These are phyloP conservation scores for Gymnobelideus leadbeateri DNA, from an alignment of 2,113 vertebrate genomes.

Conservation along the genomic window DNA sequence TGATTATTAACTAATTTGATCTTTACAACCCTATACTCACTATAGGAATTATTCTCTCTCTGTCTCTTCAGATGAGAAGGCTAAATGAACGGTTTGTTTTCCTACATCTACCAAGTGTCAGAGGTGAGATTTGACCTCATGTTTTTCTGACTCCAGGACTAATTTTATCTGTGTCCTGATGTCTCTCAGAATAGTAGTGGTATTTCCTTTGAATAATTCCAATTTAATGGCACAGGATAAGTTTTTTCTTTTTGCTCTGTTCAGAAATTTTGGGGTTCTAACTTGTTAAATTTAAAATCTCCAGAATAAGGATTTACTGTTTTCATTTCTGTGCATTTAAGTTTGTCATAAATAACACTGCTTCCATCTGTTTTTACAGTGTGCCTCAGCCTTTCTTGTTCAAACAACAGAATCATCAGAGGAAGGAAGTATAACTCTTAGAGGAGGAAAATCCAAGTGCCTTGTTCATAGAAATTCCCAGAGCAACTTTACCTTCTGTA, in stretches of 20 bases:
- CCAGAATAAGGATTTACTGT: fast-evolving
- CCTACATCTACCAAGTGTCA: neutral
- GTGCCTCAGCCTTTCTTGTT: neutral
- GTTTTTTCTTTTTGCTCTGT: neutral
- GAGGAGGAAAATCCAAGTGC: neutral
- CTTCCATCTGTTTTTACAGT: neutral
- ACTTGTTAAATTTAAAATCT: neutral
- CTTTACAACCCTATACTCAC: neutral
- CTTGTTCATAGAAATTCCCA: neutral
- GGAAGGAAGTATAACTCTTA: conserved; percentile 15
- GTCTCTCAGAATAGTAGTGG: neutral
- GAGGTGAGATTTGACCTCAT: neutral
- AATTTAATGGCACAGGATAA: neutral
- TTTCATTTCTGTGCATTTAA: neutral
- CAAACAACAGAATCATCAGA: neutral
- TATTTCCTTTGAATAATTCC: neutral
- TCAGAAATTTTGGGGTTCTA: neutral
- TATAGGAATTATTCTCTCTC: neutral
- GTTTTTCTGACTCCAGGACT: neutral
- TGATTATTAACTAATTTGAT: neutral
- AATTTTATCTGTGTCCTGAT: neutral
- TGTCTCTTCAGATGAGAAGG: neutral
- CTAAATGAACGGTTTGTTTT: neutral
- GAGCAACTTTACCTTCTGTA: neutral
- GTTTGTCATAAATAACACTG: neutral